These are phyloP conservation scores for Cephus nigrinus DNA, from an alignment of 2,888 invertebrate genomes.

Conservation along the genomic window DNA sequence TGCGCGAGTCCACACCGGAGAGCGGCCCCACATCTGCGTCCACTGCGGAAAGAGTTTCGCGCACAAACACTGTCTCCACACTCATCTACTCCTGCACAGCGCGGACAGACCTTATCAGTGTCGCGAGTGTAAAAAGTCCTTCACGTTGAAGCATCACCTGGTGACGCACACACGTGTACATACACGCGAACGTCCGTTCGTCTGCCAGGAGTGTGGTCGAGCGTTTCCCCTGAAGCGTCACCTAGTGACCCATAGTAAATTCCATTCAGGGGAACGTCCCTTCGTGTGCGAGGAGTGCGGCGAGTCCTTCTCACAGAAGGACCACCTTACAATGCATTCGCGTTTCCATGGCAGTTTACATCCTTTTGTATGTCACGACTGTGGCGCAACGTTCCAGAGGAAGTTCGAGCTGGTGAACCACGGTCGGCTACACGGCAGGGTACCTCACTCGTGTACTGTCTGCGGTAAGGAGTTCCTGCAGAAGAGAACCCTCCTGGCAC, in stretches of 20 bases:
- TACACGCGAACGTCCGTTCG: constrained; percentile 83
- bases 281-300: constrained; percentile 90
- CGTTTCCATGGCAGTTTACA: constrained; percentile 95
- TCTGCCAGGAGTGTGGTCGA: constrained; percentile 85
- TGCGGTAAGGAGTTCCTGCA: constrained; percentile 89
- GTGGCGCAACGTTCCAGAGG: constrained; percentile 85
- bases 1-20: constrained; percentile 84
- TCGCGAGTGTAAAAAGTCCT: constrained; percentile 87
- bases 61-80: constrained; percentile 85
- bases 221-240: constrained; percentile 86
- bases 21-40: constrained; percentile 81
- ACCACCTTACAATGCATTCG: constrained; percentile 89
- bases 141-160: constrained; percentile 86
- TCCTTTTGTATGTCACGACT: constrained; percentile 93
- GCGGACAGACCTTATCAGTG: constrained; percentile 86
- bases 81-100: constrained; percentile 83
- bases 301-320: constrained; percentile 92
- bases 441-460: constrained; percentile 84
- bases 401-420: constrained; percentile 90
- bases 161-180: constrained; percentile 84
- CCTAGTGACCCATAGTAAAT: constrained; percentile 86
- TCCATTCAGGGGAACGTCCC: constrained; percentile 86
- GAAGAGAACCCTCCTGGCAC: constrained; percentile 84
- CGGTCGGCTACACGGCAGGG: constrained; percentile 82
- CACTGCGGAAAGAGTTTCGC: constrained; percentile 86